Evolutionary conservation across 2,113 vertebrate species (phyloP).

Genomic region (Forbesichthys papilliferus): DNA sequence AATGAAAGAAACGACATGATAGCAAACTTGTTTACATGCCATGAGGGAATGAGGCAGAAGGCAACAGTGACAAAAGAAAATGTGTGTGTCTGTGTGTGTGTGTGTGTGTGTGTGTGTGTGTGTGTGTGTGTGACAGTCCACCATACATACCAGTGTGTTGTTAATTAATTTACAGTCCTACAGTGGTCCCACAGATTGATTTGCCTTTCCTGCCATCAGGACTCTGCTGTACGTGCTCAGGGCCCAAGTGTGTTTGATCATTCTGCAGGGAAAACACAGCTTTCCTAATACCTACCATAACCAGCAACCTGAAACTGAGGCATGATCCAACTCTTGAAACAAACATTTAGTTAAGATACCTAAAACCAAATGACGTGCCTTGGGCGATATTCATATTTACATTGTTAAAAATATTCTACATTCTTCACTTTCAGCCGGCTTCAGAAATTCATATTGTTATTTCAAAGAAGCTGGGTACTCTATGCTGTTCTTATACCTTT

Average conservation of each 20-base stretch:
- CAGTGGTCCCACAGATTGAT: background rate
- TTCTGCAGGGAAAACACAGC: background rate
- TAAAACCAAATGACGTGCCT: background rate
- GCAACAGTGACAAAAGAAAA: conserved; percentile 3
- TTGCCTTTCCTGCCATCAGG: background rate
- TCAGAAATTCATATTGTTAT: background rate
- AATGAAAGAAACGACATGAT: background rate
- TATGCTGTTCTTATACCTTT: conserved; percentile 17
- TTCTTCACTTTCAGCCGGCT: background rate
- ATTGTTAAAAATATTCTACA: background rate
- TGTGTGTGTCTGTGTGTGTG: no score
- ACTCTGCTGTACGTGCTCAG: background rate
- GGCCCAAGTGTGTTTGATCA: background rate
- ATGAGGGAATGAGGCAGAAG: background rate
- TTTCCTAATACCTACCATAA: conserved; percentile 4
- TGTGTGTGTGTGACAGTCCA: no score
- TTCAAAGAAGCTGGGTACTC: background rate
- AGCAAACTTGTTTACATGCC: background rate
- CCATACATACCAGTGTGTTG: conserved; percentile 1
- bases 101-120: no score
- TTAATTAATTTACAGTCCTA: conserved; percentile 16
- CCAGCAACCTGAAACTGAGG: conserved; percentile 15
- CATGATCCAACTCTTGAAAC: background rate
- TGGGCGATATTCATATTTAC: background rate
- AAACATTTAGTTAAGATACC: background rate